Evolutionary conservation across 2,113 vertebrate species (phyloP), one percentile per base, ranked within the genome.

Genomic region (Sialia sialis): DNA sequence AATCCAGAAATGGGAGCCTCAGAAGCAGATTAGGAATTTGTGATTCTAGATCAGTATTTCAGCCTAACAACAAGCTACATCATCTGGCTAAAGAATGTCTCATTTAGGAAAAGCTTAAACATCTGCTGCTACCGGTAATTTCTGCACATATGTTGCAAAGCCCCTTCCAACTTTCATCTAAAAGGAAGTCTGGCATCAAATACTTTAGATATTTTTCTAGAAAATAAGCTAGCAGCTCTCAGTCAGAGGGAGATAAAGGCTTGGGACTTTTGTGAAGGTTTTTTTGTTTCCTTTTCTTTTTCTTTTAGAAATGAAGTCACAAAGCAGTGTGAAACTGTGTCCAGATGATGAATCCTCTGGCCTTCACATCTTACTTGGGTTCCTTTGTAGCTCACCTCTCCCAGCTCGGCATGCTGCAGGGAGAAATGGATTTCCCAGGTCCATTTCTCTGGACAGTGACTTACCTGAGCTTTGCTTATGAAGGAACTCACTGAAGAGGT

Each of bases 1-100:
- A 90, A 93, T 52, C 48, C 60, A 82, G 64, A 69, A 92, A 36
- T 39, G 30, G 56, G 30, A 86, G 68, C 55, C 58, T 46, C 55
- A 84, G 79, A 51, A 94, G 56, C 15, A 58, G 60, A 91, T 64
- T 54, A 87, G 41, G 54, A 91, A 77, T 76, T 91, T 51, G 23
- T 51, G 32, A 87, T 81, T 97, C 79, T 48, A 55, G 80, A 91
- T 74, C 86, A 86, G 13, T 68, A 90, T 72, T 95, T 93, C 64
- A 90, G 76, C 0, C 0, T 59, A 38, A 68, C 32, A 83, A 41
- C 0, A 1, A 80, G 21, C 55, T 76, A 1, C 51, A 41, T 87
- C 58, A 85, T 44, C 74, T 91, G 82, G 34, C 62, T 84, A 70
- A 95, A 84, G 72, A 83, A 92, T 54, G 43, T 51, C 43, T 92